Conservation (phyloP, 92 coral and sea anemone species). For the Epizoanthus illoricatus region DNA sequence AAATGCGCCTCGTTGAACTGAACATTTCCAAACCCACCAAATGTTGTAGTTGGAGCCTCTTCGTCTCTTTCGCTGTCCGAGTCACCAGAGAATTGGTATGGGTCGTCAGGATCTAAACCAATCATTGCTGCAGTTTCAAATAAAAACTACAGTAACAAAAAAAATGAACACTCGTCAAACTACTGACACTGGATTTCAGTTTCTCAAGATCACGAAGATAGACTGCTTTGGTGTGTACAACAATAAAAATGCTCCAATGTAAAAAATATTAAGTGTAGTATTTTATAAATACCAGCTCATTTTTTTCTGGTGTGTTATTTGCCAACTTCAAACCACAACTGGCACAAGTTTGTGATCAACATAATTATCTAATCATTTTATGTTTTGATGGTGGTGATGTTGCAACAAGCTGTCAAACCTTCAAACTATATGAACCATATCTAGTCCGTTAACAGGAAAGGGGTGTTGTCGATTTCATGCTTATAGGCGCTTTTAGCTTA, state of each 20-base stretch:
- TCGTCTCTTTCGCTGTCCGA: not conserved
- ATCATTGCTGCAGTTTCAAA: not conserved
- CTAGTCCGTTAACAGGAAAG: no score
- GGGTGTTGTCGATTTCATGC: no score
- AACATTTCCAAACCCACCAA: not conserved
- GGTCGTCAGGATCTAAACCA: not conserved
- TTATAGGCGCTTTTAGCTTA: no score
- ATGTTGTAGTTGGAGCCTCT: not conserved
- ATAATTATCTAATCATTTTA: no score
- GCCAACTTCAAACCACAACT: not conserved
- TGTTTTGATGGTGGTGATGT: constrained; percentile 13
- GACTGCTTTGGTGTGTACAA: not conserved
- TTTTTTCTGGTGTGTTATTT: not conserved
- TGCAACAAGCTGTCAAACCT: not conserved
- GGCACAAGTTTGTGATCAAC: no score
- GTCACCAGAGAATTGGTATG: not conserved
- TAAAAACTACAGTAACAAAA: not conserved
- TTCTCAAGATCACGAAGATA: not conserved
- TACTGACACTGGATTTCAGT: not conserved
- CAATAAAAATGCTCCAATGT: not conserved
- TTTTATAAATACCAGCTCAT: not conserved
- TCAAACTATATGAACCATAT: not conserved
- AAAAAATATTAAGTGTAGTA: no score
- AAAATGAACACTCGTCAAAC: not conserved
- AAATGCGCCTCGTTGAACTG: not conserved